Evolutionary conservation across 2,113 vertebrate genomes (phyloP).

Genomic region (Podocnemis expansa): DNA sequence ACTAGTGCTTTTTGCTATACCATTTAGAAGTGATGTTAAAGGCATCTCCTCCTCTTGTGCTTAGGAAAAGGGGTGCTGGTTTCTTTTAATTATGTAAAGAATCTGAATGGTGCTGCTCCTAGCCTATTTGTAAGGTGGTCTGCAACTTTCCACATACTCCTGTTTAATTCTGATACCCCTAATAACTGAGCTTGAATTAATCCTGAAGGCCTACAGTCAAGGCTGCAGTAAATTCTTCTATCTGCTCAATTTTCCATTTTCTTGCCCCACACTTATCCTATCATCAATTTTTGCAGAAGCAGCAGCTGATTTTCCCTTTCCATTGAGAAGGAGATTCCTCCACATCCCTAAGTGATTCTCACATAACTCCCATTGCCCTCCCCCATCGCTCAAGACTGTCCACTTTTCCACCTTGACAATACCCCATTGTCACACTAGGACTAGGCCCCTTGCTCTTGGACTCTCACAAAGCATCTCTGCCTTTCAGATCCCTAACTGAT

Average conservation of each 20-base stretch:
- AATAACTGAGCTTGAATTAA: not conserved
- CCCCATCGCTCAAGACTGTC: rapidly evolving
- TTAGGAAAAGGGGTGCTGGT: too few relatives aligned
- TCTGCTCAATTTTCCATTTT: not conserved
- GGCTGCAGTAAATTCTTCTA: not conserved
- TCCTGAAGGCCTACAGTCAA: not conserved
- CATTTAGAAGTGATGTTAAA: not conserved
- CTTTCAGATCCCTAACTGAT: not conserved
- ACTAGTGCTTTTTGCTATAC: not conserved
- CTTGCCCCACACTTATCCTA: not conserved
- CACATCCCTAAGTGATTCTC: not conserved
- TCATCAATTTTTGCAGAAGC: not conserved
- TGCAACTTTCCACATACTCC: not conserved
- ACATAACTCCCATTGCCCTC: not conserved
- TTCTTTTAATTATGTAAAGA: not conserved
- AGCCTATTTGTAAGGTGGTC: not conserved
- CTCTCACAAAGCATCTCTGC: not conserved
- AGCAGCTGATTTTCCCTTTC: rapidly evolving
- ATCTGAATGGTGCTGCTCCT: not conserved
- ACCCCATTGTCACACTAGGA: not conserved
- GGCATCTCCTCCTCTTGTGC: not conserved
- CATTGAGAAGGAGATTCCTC: not conserved
- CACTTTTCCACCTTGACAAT: too few relatives aligned
- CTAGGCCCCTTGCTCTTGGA: rapidly evolving
- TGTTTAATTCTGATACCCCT: not conserved